Evolutionary conservation across 1,140 invertebrate genomes (phyloP), one percentile per base, ranked within the genome.

Genomic region (Heliconius congener): DNA sequence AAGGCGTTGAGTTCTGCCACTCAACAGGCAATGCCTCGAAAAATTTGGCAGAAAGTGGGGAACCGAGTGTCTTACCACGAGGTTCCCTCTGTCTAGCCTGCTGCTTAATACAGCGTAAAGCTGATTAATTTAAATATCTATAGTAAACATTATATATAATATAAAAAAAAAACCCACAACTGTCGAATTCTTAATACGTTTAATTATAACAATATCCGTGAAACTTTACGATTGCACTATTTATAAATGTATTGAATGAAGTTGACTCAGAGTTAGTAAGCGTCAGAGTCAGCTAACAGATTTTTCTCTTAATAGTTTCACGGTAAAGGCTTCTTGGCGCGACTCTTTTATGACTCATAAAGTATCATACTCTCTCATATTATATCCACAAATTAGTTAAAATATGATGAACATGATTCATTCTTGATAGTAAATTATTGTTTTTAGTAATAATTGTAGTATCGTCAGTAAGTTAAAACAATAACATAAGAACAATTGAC

Each of bases 231-330:
- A 30, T 66, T 1, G 8, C 3, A 72, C 34, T 78, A 60, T 37
- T 66, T 75, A 79, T 71, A 39, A 50, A 70, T 77, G 55, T 78
- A 50, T 78, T 78, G 80, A 78, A 81, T 78, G 76, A 71, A 81
- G 76, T 73, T 81, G 80, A 81, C 57, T 81, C 80, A 81, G 34
- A 39, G 46, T 50, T 74, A 55, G 77, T 78, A 78, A 74, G 71
- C 42, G 57, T 79, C 73, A 37, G 66, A 79, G 50, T 74, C 76
- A 66, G 60, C 55, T 19, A 52, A 55, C 66, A 73, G 66, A 75
- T 75, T 78, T 78, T 78, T 76, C 80, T 78, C 74, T 71, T 70
- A 27, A 66, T 66, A 55, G 74, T 42, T 80, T 76, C 70, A 73
- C 70, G 30, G 66, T 74, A 77, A 76, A 66, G 73, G 73, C 77